Percentiles rank a stretch among this genome's conserved stretches.
phyloP scores from a whole-genome alignment of 2,113 vertebrate genomes.

The Empidonax alnorum region DNA sequence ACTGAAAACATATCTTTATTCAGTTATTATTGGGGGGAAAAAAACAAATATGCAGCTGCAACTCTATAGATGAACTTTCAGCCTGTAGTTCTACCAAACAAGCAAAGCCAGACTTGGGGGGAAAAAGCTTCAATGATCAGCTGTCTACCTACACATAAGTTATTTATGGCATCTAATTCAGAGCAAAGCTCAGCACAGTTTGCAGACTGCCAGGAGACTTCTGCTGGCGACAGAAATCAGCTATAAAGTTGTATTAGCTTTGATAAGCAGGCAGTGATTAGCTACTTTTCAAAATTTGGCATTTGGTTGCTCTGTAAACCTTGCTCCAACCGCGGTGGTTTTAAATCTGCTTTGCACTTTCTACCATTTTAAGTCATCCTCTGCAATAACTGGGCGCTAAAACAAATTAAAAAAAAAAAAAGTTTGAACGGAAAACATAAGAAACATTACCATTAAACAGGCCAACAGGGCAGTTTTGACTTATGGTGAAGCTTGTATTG shows the following conservation, averaged over 20 bases:
- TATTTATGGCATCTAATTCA: constrained; percentile 32
- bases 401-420: neutral
- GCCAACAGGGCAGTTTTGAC: neutral
- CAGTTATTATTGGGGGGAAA: neutral
- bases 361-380: neutral
- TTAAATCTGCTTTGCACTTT: neutral
- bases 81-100: neutral
- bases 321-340: neutral
- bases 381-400: neutral
- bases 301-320: neutral
- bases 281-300: neutral
- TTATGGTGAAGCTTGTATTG: neutral
- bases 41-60: neutral
- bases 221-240: neutral
- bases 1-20: neutral
- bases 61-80: neutral
- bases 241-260: neutral
- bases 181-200: neutral
- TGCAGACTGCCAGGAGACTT: neutral
- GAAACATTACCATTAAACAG: neutral
- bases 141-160: constrained; percentile 12
- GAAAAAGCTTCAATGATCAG: neutral
- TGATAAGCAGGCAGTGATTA: neutral
- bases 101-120: neutral
- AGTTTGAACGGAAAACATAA: neutral